Conservation (phyloP, 2,888 invertebrate genomes). For the Drosophila incognita region DNA sequence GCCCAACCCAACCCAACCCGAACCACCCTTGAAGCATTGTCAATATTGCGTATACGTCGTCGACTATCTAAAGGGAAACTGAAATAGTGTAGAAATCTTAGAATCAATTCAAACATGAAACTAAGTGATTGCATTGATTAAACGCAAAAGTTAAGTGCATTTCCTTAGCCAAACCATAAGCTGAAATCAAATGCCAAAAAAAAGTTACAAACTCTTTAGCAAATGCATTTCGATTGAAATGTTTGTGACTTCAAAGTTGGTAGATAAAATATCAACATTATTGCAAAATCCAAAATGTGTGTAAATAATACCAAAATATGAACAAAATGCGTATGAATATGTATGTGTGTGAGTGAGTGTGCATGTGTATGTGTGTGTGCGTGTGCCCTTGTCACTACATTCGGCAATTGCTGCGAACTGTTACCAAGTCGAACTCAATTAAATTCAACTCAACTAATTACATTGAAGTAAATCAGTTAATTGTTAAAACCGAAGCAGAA, state of each 20-base stretch:
- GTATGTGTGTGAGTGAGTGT: constrained; percentile 16
- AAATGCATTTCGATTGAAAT: background rate
- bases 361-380: constrained; percentile 4
- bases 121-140: background rate
- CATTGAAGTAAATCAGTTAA: constrained; percentile 1
- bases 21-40: background rate
- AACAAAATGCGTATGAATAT: background rate
- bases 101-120: background rate
- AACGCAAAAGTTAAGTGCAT: background rate
- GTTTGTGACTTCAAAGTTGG: background rate
- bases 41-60: constrained; percentile 14
- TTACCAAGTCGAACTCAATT: constrained; percentile 36
- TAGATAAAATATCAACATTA: background rate
- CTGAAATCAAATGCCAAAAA: background rate
- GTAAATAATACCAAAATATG: background rate
- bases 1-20: background rate
- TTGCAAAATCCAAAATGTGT: background rate
- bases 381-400: constrained; percentile 76
- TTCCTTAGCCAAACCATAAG: background rate
- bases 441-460: constrained; percentile 20
- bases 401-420: constrained; percentile 50
- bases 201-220: background rate
- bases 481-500: constrained; percentile 9
- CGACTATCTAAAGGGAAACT: background rate
- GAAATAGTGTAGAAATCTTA: background rate